These are phyloP conservation scores for Oxyteleia sp. DNA, from an alignment of 2,888 invertebrate genomes.

Conservation along the genomic window DNA sequence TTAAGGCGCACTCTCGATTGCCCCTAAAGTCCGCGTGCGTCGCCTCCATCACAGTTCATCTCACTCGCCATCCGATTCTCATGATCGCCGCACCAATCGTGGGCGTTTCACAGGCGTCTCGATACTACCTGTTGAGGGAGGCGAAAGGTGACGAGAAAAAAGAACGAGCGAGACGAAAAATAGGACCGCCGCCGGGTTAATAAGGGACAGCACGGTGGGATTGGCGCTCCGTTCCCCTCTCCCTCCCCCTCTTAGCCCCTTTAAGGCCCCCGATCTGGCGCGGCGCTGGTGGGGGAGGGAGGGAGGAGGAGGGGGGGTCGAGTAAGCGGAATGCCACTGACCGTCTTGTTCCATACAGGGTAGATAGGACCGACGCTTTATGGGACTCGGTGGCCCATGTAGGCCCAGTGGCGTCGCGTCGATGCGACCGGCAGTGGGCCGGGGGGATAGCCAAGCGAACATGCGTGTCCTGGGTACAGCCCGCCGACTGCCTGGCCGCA, in stretches of 20 bases:
- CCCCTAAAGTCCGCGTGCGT: not conserved
- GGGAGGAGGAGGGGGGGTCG: constrained; percentile 33
- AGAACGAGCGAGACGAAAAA: constrained; percentile 53
- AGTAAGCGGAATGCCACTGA: constrained; percentile 66
- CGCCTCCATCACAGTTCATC: constrained; percentile 25
- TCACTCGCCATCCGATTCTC: constrained; percentile 42
- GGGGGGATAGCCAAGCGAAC: too few relatives aligned
- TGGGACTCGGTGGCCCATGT: too few relatives aligned
- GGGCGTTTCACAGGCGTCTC: constrained; percentile 66
- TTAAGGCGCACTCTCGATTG: not conserved
- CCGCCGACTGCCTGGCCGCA: too few relatives aligned
- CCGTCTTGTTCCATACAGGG: constrained; percentile 62
- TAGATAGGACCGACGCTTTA: constrained; percentile 59
- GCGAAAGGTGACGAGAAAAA: constrained; percentile 69
- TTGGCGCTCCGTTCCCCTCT: constrained; percentile 30
- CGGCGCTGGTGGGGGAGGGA: constrained; percentile 24
- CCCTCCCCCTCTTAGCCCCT: not conserved
- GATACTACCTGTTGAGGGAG: constrained; percentile 68
- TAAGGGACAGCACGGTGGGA: constrained; percentile 42
- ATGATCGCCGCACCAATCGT: constrained; percentile 53
- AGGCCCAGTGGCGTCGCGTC: too few relatives aligned
- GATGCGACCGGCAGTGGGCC: too few relatives aligned
- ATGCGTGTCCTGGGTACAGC: too few relatives aligned
- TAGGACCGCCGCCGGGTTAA: constrained; percentile 50
- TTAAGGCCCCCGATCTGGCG: constrained; percentile 11